A percentile compares a stretch with the other conserved stretches of the same genome.
Conservation (phyloP, 2,113 vertebrate genomes). For the Megaceryle torquata region DNA sequence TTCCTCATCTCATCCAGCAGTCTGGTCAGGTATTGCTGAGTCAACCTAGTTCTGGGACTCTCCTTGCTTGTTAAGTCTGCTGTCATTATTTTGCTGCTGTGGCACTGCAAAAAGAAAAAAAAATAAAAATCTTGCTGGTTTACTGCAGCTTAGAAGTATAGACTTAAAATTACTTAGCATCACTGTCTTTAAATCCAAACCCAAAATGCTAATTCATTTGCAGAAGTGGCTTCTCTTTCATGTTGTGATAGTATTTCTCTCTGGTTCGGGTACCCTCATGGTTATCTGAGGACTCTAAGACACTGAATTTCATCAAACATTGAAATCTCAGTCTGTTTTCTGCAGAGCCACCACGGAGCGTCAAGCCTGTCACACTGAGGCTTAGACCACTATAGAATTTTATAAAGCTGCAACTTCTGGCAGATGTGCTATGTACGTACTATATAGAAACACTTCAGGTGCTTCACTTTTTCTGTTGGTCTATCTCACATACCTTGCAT, state of each 20-base stretch:
- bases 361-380: not conserved
- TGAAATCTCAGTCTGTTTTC: not conserved
- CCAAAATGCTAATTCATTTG: not conserved
- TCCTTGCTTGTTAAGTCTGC: not conserved
- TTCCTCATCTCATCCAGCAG: conserved; percentile 5
- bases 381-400: not conserved
- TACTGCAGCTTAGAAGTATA: not conserved
- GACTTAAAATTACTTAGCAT: conserved; percentile 18
- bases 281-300: not conserved
- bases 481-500: fast-evolving
- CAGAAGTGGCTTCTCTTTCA: not conserved
- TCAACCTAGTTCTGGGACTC: conserved; percentile 20
- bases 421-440: not conserved
- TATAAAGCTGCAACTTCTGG: not conserved
- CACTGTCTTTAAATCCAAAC: not conserved
- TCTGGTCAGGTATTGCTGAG: conserved; percentile 57
- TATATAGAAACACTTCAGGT: not conserved
- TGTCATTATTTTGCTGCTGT: conserved; percentile 9
- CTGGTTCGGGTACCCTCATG: not conserved
- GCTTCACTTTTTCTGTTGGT: not conserved
- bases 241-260: not conserved
- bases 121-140: not conserved
- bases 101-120: not conserved
- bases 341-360: not conserved
- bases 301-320: not conserved